Percentiles rank a stretch among this genome's conserved stretches.
These are phyloP conservation scores for Xylocopa sonorina DNA, from an alignment of 1,140 invertebrate genomes.

Conservation along the genomic window DNA sequence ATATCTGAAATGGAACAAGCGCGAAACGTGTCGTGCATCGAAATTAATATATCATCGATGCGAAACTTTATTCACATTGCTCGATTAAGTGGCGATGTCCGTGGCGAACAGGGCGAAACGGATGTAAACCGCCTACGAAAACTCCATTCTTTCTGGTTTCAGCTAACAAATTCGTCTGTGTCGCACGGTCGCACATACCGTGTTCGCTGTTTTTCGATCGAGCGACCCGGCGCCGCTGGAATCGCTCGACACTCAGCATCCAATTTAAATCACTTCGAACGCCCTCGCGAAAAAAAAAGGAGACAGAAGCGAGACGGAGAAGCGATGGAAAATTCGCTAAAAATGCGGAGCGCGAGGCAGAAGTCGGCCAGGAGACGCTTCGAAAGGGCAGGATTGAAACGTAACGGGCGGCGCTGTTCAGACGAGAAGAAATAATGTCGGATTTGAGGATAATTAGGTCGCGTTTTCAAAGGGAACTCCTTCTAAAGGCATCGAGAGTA, in stretches of 20 bases:
- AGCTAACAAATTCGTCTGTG: neutral
- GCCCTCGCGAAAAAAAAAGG: neutral
- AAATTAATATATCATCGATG: too few relatives aligned
- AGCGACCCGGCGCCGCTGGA: neutral
- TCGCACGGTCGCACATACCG: neutral
- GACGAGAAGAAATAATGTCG: too few relatives aligned
- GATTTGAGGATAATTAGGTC: too few relatives aligned
- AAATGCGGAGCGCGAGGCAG: neutral
- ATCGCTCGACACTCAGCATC: neutral
- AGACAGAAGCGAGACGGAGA: neutral
- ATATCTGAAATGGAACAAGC: neutral
- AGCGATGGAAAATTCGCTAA: neutral
- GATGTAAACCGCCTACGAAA: neutral
- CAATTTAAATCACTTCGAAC: neutral
- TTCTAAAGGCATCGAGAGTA: too few relatives aligned
- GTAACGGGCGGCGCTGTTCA: too few relatives aligned
- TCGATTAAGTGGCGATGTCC: too few relatives aligned
- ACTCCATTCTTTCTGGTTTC: neutral
- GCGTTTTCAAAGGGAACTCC: too few relatives aligned
- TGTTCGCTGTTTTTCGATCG: neutral
- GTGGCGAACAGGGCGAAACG: too few relatives aligned
- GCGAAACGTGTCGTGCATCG: too few relatives aligned
- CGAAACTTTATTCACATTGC: too few relatives aligned
- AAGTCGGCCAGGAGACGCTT: neutral
- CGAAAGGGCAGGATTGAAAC: too few relatives aligned